Percentiles rank a stretch among this genome's conserved stretches.
Evolutionary conservation across 2,113 vertebrate species (phyloP).

Genomic region (Athene noctua): DNA sequence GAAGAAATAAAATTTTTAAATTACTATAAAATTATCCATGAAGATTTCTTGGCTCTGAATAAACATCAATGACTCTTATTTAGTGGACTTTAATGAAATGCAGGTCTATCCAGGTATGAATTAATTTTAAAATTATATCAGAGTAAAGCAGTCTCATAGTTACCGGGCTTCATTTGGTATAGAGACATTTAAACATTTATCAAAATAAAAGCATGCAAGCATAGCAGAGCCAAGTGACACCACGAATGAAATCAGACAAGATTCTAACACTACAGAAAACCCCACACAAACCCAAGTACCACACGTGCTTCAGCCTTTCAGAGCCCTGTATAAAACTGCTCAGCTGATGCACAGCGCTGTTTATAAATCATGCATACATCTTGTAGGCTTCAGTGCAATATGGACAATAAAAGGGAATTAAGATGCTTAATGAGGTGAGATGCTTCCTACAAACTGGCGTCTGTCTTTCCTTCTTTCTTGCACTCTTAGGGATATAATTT

Average conservation of each 20-base stretch:
- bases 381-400: neutral
- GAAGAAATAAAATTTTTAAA: slow-evolving; percentile 17
- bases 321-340: neutral
- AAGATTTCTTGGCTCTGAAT: neutral
- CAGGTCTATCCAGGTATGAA: neutral
- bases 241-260: neutral
- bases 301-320: neutral
- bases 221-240: neutral
- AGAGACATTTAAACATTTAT: slow-evolving; percentile 1
- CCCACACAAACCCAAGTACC: neutral
- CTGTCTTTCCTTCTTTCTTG: neutral
- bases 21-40: neutral
- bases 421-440: slow-evolving; percentile 45
- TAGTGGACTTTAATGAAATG: neutral
- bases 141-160: neutral
- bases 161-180: neutral
- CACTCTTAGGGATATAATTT: neutral
- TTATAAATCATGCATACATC: slow-evolving; percentile 38
- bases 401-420: slow-evolving; percentile 45
- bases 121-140: neutral
- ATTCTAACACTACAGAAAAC: neutral
- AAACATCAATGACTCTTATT: neutral
- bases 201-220: neutral
- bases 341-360: neutral
- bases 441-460: neutral